phyloP scores from a whole-genome alignment of 2,888 invertebrate genomes.

The Stenodema calcarata region DNA sequence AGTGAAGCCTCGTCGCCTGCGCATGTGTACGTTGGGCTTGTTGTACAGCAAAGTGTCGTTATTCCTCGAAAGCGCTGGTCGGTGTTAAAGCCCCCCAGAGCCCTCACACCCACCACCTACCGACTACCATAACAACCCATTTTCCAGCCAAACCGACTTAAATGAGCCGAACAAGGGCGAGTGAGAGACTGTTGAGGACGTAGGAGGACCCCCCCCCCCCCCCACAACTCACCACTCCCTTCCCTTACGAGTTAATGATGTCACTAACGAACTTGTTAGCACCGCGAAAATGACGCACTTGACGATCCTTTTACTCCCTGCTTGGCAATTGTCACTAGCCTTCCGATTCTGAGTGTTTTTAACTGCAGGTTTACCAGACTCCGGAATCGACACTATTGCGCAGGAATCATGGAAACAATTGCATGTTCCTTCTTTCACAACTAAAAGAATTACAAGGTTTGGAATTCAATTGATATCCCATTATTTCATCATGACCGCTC shows the following conservation, averaged over 20 bases:
- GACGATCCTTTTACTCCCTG: constrained; percentile 14
- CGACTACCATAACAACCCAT: background rate
- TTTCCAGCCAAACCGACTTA: constrained; percentile 6
- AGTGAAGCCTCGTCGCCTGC: background rate
- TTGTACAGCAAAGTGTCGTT: constrained; percentile 11
- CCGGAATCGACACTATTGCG: no score
- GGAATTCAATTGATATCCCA: no score
- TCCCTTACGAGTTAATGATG: constrained; percentile 23
- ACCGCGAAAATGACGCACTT: constrained; percentile 15
- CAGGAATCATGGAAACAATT: no score
- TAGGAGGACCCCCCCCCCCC: background rate
- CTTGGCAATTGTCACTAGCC: background rate
- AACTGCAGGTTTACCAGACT: background rate
- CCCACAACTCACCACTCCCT: no score
- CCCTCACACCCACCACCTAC: background rate
- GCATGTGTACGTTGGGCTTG: background rate
- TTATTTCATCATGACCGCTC: no score
- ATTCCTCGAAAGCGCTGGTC: constrained; percentile 8
- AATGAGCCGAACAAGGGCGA: constrained; percentile 17
- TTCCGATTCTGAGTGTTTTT: background rate
- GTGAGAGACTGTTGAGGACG: background rate
- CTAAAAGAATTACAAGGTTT: no score
- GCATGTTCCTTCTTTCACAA: no score
- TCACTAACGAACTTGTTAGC: constrained; percentile 46
- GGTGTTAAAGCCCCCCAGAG: background rate